phyloP scores from a whole-genome alignment of 2,888 invertebrate species.

The Synanthedon myopaeformis region DNA sequence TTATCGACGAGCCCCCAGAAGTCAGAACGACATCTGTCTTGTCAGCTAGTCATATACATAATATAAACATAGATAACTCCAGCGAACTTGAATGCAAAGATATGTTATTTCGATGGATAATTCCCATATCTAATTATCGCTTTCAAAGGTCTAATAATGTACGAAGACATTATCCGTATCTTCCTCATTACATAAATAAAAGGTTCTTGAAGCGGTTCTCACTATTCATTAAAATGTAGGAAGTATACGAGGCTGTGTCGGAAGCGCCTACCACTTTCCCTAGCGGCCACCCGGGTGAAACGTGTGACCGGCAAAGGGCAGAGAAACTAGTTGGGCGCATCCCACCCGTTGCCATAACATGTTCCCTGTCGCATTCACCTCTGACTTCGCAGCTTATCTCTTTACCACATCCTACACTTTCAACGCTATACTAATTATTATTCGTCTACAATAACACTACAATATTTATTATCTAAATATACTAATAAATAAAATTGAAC shows the following conservation, averaged over 20 bases:
- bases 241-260: constrained; percentile 25
- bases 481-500: too few species aligned
- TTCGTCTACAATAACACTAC: too few species aligned
- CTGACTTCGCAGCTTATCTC: constrained; percentile 15
- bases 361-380: constrained; percentile 34
- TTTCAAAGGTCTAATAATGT: too few species aligned
- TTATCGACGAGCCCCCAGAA: too few species aligned
- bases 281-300: constrained; percentile 20
- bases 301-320: constrained; percentile 42
- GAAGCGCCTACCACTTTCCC: constrained; percentile 34
- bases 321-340: constrained; percentile 19
- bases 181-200: not conserved
- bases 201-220: constrained; percentile 21
- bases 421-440: too few species aligned
- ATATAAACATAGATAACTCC: too few species aligned
- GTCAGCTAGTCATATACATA: too few species aligned
- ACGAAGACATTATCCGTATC: not conserved
- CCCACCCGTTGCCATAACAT: constrained; percentile 10
- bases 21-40: too few species aligned
- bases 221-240: constrained; percentile 20
- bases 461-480: too few species aligned
- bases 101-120: too few species aligned
- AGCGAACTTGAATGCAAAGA: too few species aligned
- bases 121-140: too few species aligned
- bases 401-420: not conserved